Conservation (phyloP, 92 coral and sea anemone species). For the Plumapathes pennacea region DNA sequence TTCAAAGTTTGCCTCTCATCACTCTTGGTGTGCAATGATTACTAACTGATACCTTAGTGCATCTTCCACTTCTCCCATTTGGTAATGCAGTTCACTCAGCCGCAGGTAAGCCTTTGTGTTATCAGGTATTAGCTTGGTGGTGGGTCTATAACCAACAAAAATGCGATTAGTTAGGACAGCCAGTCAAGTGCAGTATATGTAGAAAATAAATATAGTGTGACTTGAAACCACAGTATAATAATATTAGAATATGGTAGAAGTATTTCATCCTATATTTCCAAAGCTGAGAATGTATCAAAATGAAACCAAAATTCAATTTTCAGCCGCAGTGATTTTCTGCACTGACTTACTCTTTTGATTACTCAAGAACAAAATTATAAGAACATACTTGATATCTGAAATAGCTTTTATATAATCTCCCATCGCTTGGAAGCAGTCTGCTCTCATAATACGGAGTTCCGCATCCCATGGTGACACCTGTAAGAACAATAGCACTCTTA, state of each 20-base stretch:
- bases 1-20: background rate
- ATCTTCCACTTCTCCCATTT: constrained; percentile 95
- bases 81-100: constrained; percentile 83
- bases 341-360: too few relatives aligned
- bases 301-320: too few relatives aligned
- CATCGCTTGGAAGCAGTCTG: constrained; percentile 84
- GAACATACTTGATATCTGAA: constrained; percentile 90
- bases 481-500: too few relatives aligned
- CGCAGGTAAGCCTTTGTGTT: constrained; percentile 82
- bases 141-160: constrained; percentile 73
- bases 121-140: constrained; percentile 89
- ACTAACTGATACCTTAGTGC: constrained; percentile 68
- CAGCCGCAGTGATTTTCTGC: too few relatives aligned
- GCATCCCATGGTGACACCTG: constrained; percentile 98
- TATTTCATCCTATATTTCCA: too few relatives aligned
- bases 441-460: constrained; percentile 83
- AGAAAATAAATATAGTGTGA: too few relatives aligned
- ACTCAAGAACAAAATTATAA: too few relatives aligned
- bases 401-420: constrained; percentile 87
- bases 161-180: too few relatives aligned
- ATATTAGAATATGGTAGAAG: too few relatives aligned
- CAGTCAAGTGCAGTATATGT: too few relatives aligned
- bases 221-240: too few relatives aligned
- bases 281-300: too few relatives aligned
- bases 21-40: background rate